phyloP scores from a whole-genome alignment of 2,113 vertebrate species.

The Thermophis baileyi region DNA sequence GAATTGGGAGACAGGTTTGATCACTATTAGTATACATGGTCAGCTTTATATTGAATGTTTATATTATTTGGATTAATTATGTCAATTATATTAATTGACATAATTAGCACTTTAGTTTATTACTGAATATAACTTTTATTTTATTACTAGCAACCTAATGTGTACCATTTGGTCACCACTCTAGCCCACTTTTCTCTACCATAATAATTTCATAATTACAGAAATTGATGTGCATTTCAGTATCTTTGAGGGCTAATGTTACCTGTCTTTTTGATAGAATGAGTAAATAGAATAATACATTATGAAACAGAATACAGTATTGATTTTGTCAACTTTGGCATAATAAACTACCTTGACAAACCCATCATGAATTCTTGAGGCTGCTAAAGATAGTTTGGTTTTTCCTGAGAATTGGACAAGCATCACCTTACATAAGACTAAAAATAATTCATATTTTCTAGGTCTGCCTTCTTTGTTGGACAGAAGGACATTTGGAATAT shows the following conservation, averaged over 20 bases:
- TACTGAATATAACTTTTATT: not conserved
- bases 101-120: not conserved
- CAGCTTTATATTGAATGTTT: not conserved
- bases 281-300: not conserved
- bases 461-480: not conserved
- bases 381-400: not conserved
- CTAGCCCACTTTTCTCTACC: not conserved
- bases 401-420: not conserved
- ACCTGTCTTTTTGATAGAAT: not conserved
- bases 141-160: not conserved
- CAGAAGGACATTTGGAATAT: not conserved
- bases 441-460: not conserved
- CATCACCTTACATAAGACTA: not conserved
- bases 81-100: not conserved
- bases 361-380: not conserved
- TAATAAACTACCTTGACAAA: not conserved
- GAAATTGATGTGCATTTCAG: not conserved
- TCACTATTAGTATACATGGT: not conserved
- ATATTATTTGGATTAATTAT: not conserved
- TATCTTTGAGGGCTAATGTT: too few species aligned
- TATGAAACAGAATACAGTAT: not conserved
- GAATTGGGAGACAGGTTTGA: not conserved
- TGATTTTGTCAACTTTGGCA: not conserved
- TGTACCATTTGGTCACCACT: not conserved
- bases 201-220: not conserved